phyloP scores from a whole-genome alignment of 1,140 invertebrate species.

The Ceratosolen solmsi region DNA sequence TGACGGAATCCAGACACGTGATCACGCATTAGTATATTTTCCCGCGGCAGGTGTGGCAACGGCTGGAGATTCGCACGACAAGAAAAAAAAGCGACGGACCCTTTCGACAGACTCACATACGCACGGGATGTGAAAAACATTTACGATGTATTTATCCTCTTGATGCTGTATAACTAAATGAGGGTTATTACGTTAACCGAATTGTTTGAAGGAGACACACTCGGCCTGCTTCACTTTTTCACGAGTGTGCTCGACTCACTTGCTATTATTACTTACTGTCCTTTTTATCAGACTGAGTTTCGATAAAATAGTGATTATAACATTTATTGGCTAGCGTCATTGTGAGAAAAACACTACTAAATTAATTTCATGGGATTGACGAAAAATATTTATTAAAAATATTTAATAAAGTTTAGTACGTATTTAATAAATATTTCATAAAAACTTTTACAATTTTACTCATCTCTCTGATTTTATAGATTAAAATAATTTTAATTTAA shows the following conservation, averaged over 20 bases:
- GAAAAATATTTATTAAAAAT: background rate
- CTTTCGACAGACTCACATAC: background rate
- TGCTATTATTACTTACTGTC: no score
- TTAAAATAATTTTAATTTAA: background rate
- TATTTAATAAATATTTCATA: no score
- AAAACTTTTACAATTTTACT: background rate
- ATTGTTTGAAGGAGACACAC: background rate
- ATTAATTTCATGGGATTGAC: background rate
- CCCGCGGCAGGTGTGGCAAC: constrained; percentile 4
- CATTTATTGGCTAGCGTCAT: background rate
- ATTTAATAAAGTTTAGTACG: no score
- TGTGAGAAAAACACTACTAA: background rate
- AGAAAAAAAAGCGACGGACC: constrained; percentile 21
- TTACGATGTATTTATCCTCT: background rate
- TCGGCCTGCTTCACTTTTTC: no score
- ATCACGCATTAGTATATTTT: constrained; percentile 46
- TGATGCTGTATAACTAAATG: background rate
- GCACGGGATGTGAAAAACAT: background rate
- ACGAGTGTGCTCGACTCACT: no score
- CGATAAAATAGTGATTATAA: no score
- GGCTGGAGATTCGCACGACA: constrained; percentile 34
- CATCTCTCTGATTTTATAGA: background rate
- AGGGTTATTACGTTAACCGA: background rate
- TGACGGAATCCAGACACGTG: background rate
- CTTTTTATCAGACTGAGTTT: no score